Evolutionary conservation across 2,888 invertebrate species (phyloP), one percentile per base, ranked within the genome.

Genomic region (Noctuana brunneofusca): DNA sequence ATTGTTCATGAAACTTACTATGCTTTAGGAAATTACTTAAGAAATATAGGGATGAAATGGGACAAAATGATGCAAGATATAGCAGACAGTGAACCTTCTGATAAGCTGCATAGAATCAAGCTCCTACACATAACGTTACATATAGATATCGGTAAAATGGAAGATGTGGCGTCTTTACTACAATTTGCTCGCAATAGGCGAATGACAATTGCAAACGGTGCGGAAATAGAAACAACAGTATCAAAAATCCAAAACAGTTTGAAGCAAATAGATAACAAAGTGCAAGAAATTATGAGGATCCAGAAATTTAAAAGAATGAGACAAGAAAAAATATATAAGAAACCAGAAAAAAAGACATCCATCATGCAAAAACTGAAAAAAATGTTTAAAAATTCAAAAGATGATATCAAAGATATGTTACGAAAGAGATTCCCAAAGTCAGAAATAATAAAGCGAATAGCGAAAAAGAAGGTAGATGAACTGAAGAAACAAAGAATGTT

Each of bases 361-460:
- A 80, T 86, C 58, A 66, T 87, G 16, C 76, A 78, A 56, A 76
- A 79, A 57, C 73, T 88, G 9, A 82, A 77, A 64, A 79, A 70
- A 12, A 62, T 86, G 16, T 65, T 88, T 5, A 78, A 68, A 43
- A 75, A 70, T 12, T 82, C 87, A 0, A 86, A 80, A 43, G 73
- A 69, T 2, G 80, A 83, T 24, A 75, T 88, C 27, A 69, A 12
- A 69, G 73, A 35, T 66, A 58, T 85, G 32, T 58, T 81, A 0
- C 71, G 73, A 0, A 74, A 71, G 58, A 79, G 79, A 35, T 65
- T 76, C 14, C 73, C 83, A 1, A 81, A 79, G 65, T 69, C 76
- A 0, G 76, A 81, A 30, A 77, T 80, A 56, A 70, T 82, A 0
- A 81, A 79, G 68, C 68, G 74, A 56, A 70, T 80, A 11, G 76